Evolutionary conservation across 2,888 invertebrate species (phyloP).

Genomic region (Crocallis elinguaria): DNA sequence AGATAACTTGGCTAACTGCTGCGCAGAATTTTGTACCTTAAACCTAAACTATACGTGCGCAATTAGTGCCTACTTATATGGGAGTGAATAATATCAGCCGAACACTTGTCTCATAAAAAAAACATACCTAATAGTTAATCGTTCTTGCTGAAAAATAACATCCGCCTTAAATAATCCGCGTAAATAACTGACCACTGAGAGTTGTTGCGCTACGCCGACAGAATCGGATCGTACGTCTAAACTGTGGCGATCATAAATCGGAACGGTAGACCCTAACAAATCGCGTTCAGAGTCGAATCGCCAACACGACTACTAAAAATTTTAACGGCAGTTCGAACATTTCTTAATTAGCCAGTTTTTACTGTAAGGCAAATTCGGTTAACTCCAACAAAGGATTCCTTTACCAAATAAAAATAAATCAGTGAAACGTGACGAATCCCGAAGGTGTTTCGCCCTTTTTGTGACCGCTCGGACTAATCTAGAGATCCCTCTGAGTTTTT

Average conservation of each 20-base stretch:
- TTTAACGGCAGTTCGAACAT: conserved; percentile 75
- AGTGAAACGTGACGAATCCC: conserved; percentile 81
- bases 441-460: conserved; percentile 82
- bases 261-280: conserved; percentile 53
- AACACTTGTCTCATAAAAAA: too few species aligned
- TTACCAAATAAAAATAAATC: conserved; percentile 80
- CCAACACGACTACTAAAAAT: conserved; percentile 65
- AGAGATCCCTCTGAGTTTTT: conserved; percentile 76
- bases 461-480: conserved; percentile 78
- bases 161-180: conserved; percentile 15
- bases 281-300: conserved; percentile 41
- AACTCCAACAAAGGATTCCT: conserved; percentile 77
- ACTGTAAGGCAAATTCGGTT: conserved; percentile 82
- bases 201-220: conserved; percentile 13
- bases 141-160: conserved; percentile 1
- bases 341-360: conserved; percentile 82
- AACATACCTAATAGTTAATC: conserved; percentile 1
- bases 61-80: too few species aligned
- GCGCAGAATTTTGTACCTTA: too few species aligned
- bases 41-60: too few species aligned
- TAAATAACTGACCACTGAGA: not conserved
- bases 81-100: too few species aligned
- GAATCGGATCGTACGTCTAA: conserved; percentile 34
- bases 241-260: conserved; percentile 47
- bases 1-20: too few species aligned